Conservation (phyloP, 2,797 vertebrate species). For the Acanthiza pusilla region DNA sequence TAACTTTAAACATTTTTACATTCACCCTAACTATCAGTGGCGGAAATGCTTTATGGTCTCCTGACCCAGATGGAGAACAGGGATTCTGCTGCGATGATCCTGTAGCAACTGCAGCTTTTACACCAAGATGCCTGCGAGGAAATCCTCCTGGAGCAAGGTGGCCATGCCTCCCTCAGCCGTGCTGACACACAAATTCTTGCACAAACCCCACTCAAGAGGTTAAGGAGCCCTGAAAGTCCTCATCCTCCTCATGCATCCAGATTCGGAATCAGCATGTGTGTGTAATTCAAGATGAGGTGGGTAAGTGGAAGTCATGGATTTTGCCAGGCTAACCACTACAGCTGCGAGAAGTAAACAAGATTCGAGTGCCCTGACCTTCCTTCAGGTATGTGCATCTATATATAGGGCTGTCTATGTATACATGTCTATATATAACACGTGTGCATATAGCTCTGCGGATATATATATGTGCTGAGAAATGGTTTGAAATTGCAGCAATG, state of each 20-base stretch:
- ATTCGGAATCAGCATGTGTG: accelerated
- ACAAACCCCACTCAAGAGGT: accelerated
- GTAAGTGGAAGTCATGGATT: not conserved
- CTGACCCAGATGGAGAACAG: not conserved
- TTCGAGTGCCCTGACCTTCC: not conserved
- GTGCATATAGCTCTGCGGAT: not conserved
- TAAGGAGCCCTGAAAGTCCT: not conserved
- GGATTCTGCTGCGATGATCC: not conserved
- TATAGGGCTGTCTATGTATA: conserved; percentile 4
- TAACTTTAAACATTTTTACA: accelerated
- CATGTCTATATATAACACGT: not conserved
- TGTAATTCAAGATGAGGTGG: not conserved
- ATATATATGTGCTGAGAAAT: not conserved
- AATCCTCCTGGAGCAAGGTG: not conserved
- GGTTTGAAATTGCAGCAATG: not conserved
- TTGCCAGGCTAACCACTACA: not conserved
- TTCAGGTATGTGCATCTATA: conserved; percentile 35
- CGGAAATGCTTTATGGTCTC: not conserved
- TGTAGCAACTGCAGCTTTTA: not conserved
- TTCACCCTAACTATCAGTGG: not conserved
- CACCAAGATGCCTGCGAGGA: not conserved
- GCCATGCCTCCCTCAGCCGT: not conserved
- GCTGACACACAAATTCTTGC: accelerated
- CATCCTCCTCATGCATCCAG: accelerated
- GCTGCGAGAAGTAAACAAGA: conserved; percentile 14